These are phyloP conservation scores for Todus mexicanus DNA, from an alignment of 2,797 vertebrate species.

Conservation along the genomic window DNA sequence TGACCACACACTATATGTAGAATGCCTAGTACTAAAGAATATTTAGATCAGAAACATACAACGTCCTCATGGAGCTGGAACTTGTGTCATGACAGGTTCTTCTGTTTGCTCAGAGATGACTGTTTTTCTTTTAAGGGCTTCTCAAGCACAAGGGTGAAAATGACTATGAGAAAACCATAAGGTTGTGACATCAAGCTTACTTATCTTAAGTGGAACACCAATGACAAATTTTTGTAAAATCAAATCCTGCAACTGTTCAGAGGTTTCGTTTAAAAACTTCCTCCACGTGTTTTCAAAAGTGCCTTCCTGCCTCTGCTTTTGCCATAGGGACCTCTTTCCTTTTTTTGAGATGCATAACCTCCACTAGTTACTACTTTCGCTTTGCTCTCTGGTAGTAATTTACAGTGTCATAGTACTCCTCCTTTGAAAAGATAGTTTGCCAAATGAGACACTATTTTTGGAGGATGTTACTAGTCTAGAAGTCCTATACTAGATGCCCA, in stretches of 20 bases:
- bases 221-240: not conserved
- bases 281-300: not conserved
- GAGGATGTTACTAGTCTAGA: not conserved
- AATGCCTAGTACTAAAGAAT: not conserved
- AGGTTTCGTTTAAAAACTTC: not conserved
- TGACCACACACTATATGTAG: not conserved
- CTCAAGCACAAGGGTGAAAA: not conserved
- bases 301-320: not conserved
- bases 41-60: not conserved
- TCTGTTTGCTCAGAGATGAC: not conserved
- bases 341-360: not conserved
- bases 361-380: not conserved
- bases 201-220: not conserved
- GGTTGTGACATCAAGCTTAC: not conserved
- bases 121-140: not conserved
- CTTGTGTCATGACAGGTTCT: fast-evolving
- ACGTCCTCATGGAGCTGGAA: not conserved
- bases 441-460: not conserved
- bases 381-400: not conserved
- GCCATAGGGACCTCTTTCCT: not conserved
- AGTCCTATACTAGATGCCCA: not conserved
- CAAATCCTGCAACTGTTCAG: not conserved
- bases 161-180: not conserved
- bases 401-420: not conserved
- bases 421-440: not conserved